phyloP scores from a whole-genome alignment of 37 sponge, comb jelly and placozoan genomes.

The Hexactinellida sp. region DNA sequence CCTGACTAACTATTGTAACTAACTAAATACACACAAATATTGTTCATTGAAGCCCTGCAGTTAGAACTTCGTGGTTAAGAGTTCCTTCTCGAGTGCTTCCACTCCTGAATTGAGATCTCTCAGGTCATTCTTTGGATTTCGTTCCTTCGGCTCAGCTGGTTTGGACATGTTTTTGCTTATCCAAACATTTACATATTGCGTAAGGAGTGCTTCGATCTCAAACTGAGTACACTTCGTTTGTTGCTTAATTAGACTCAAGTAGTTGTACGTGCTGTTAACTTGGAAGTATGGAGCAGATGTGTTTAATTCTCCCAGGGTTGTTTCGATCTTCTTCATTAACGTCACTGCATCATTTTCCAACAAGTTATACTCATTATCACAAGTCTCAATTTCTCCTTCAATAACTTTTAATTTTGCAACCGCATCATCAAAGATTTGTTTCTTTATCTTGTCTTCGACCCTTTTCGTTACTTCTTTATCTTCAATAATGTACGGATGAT shows the following conservation, averaged over 20 bases:
- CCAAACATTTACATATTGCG: neutral
- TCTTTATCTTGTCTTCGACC: neutral
- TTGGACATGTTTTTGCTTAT: neutral
- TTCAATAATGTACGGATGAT: constrained; percentile 3
- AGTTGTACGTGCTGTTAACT: neutral
- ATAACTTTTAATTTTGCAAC: neutral
- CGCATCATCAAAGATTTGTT: neutral
- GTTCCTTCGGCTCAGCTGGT: neutral
- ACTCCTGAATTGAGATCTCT: neutral
- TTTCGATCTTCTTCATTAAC: neutral
- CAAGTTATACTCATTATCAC: neutral
- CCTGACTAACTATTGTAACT: too few relatives aligned
- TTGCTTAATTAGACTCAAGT: neutral
- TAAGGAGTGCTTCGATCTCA: neutral
- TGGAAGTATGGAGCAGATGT: neutral
- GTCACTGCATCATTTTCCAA: neutral
- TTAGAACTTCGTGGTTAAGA: neutral
- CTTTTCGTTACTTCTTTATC: neutral
- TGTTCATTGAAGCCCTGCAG: too few relatives aligned
- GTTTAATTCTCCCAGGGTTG: neutral
- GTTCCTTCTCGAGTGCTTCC: neutral
- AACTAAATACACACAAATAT: too few relatives aligned
- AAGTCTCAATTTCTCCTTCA: neutral
- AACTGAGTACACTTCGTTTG: neutral
- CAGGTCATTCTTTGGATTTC: neutral